Base-by-base conservation (phyloP, 2,113 vertebrate species). In the Crocuta crocuta region DNA sequence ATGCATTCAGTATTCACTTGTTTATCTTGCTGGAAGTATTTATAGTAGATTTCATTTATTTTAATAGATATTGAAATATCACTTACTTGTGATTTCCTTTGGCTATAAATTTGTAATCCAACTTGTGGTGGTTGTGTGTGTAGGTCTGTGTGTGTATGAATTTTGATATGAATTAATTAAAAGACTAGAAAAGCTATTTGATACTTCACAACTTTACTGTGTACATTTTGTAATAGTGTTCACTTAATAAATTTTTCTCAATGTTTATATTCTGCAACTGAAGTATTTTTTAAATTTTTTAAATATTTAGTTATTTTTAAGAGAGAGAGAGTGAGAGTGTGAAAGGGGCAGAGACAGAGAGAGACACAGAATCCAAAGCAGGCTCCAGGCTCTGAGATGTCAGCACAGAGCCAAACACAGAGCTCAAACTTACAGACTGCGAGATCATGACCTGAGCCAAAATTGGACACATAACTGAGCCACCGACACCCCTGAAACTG, bases 161-260 rank as follows among this genome's bases (percentile, higher is more conserved):
- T 50, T 50, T 91, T 94, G 76, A 96, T 96, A 98, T 98, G 96
- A 98, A 98, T 98, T 98, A 98, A 98, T 98, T 97, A 98, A 94
- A 98, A 76, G 96, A 95, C 53, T 94, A 26, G 15, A 87, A 65
- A 95, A 96, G 1, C 66, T 93, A 61, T 95, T 96, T 98, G 95
- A 97, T 91, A 97, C 95, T 97, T 98, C 97, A 95, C 92, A 97
- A 97, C 73, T 94, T 98, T 96, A 85, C 65, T 97, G 95, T 98
- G 43, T 71, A 92, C 79, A 89, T 95, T 93, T 23, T 95, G 66
- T 94, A 97, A 92, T 80, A 58, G 35, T 85, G 48, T 7, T 10
- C 91, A 96, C 53, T 98, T 98, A 98, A 98, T 98, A 89, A 79
- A 98, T 95, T 95, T 97, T 35, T 94, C 97, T 95, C 96, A 84